A percentile compares a stretch with the other conserved stretches of the same genome.
Evolutionary conservation across 2,888 invertebrate species (phyloP).

Genomic region (Lithosia quadra): DNA sequence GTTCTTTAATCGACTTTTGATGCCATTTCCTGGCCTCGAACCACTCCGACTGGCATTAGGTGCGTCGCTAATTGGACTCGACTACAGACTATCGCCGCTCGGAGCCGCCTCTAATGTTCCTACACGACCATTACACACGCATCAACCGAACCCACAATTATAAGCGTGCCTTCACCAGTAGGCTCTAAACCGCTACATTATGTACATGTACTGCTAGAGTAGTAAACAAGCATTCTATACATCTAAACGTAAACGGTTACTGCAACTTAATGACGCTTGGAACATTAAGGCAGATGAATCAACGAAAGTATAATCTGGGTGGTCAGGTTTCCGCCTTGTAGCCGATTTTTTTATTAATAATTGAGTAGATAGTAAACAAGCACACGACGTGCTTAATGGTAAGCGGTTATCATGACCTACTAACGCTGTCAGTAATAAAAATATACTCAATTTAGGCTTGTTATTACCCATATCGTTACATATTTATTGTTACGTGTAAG

Average conservation of each 20-base stretch:
- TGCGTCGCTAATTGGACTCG: conserved; percentile 41
- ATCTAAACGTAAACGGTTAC: neutral
- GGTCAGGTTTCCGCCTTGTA: neutral
- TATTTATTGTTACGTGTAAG: no score
- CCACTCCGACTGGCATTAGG: conserved; percentile 34
- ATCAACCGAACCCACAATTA: conserved; percentile 12
- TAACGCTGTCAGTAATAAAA: no score
- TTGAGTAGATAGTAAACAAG: neutral
- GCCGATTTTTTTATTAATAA: neutral
- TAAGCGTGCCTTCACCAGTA: neutral
- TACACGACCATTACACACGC: conserved; percentile 14
- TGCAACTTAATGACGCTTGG: neutral
- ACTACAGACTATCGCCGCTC: conserved; percentile 35
- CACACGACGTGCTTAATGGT: neutral
- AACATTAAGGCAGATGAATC: neutral
- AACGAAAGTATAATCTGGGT: neutral
- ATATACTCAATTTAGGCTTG: no score
- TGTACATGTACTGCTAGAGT: neutral
- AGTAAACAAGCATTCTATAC: neutral
- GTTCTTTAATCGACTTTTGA: conserved; percentile 50
- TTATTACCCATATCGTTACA: no score
- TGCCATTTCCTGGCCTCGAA: conserved; percentile 29
- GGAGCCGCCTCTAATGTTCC: conserved; percentile 15
- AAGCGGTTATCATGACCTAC: neutral
- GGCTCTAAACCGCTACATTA: neutral